Conservation (phyloP, 2,888 invertebrate species). For the Mythimna pallens region DNA sequence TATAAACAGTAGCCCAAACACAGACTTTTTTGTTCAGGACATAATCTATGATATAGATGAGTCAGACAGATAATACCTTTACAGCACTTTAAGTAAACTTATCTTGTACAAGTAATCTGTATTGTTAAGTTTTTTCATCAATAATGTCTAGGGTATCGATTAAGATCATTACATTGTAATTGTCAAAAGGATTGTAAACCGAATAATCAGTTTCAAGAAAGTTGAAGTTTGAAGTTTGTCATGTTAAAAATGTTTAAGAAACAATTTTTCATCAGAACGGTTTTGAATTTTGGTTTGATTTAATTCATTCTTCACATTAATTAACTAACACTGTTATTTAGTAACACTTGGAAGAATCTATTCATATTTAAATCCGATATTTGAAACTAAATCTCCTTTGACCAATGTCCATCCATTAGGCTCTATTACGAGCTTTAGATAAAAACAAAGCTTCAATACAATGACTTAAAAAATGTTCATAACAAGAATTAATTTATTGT, state of each 20-base stretch:
- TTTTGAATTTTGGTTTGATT: constrained; percentile 12
- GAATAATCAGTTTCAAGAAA: constrained; percentile 21
- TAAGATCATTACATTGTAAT: constrained; percentile 61
- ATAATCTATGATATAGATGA: constrained; percentile 79
- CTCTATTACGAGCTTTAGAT: constrained; percentile 83
- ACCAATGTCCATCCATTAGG: constrained; percentile 88
- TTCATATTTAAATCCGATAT: constrained; percentile 66
- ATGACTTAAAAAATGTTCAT: constrained; percentile 88
- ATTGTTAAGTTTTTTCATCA: constrained; percentile 65
- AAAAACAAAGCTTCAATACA: constrained; percentile 84
- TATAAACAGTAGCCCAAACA: constrained; percentile 82
- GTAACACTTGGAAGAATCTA: constrained; percentile 58
- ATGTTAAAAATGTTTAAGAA: background rate
- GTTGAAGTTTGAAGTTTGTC: too few species aligned
- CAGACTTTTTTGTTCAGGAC: constrained; percentile 71
- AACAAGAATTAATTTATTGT: constrained; percentile 90
- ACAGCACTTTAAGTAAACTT: constrained; percentile 77
- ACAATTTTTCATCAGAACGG: background rate
- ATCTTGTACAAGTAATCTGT: constrained; percentile 80
- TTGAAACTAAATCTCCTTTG: constrained; percentile 79
- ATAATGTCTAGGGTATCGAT: constrained; percentile 68
- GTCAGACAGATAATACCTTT: constrained; percentile 73
- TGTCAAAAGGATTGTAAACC: constrained; percentile 28
- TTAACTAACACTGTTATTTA: constrained; percentile 38
- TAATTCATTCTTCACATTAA: constrained; percentile 23